These are phyloP conservation scores for Beris chalybata DNA, from an alignment of 2,888 invertebrate genomes.

Conservation along the genomic window DNA sequence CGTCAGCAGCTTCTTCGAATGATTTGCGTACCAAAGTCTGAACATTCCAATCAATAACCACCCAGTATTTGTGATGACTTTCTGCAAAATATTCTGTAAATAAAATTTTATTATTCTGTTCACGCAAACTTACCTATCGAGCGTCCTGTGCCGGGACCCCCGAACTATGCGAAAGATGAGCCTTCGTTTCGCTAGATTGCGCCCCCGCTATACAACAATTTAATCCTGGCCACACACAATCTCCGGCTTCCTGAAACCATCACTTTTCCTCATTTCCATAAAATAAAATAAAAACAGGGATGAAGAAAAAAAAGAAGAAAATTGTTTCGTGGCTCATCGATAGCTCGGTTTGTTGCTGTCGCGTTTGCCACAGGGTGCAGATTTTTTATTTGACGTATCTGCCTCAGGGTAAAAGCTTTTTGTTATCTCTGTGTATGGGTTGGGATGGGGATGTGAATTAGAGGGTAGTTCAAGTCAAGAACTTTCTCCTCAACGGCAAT, in stretches of 20 bases:
- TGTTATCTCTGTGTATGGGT: conserved; percentile 19
- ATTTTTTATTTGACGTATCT: conserved; percentile 19
- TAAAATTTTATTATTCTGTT: conserved; percentile 32
- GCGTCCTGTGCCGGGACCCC: conserved; percentile 4
- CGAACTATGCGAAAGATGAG: not conserved
- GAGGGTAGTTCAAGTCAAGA: conserved; percentile 23
- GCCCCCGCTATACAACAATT: not conserved
- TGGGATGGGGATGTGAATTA: not conserved
- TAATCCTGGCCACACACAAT: conserved; percentile 11
- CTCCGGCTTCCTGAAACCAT: conserved; percentile 21
- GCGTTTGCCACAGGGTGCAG: conserved; percentile 1
- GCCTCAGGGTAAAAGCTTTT: conserved; percentile 14
- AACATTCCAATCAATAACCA: no score
- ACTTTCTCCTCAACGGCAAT: conserved; percentile 25
- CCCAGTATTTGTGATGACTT: conserved; percentile 26
- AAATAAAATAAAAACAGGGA: conserved; percentile 2
- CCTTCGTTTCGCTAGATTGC: no score
- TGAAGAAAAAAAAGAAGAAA: conserved; percentile 4
- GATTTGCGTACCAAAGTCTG: no score
- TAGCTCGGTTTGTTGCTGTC: conserved; percentile 22
- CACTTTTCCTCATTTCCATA: conserved; percentile 26
- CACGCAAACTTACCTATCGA: conserved; percentile 16
- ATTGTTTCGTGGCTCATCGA: conserved; percentile 17
- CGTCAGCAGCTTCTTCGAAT: no score
- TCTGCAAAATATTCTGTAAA: conserved; percentile 22